Evolutionary conservation across 2,797 vertebrate genomes (phyloP).

Genomic region (Diplodus puntazzo): DNA sequence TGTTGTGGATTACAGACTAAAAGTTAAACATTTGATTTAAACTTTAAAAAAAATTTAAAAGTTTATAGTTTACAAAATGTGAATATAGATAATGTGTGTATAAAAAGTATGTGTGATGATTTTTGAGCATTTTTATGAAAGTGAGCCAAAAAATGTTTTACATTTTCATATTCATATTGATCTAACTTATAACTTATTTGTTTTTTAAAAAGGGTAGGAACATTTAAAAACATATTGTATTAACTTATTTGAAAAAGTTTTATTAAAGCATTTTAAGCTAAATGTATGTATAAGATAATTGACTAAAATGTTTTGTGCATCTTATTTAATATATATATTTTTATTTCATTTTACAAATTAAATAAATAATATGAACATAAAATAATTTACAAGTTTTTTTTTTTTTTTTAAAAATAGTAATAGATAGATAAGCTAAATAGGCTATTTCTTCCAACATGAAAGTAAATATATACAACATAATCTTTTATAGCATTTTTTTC

Average conservation of each 20-base stretch:
- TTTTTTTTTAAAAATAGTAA: neutral
- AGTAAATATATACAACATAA: neutral
- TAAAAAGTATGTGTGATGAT: neutral
- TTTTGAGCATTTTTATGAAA: neutral
- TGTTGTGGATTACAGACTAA: no score
- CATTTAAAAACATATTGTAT: neutral
- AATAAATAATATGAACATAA: neutral
- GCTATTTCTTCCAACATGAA: neutral
- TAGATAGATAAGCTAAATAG: neutral
- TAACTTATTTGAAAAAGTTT: neutral
- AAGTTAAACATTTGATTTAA: no score
- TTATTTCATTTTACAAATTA: neutral
- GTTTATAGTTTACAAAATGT: neutral
- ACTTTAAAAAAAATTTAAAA: neutral
- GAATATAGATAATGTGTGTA: neutral
- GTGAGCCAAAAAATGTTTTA: neutral
- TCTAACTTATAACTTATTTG: no score
- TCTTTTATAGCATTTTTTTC: no score
- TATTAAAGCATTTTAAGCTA: no score
- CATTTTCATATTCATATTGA: no score
- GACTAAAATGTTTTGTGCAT: neutral
- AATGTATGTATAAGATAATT: neutral
- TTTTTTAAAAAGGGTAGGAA: neutral
- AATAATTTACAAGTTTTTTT: neutral
- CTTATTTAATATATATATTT: neutral